Evolutionary conservation across 1,140 invertebrate genomes (phyloP).

Genomic region (Bombus waltoni): DNA sequence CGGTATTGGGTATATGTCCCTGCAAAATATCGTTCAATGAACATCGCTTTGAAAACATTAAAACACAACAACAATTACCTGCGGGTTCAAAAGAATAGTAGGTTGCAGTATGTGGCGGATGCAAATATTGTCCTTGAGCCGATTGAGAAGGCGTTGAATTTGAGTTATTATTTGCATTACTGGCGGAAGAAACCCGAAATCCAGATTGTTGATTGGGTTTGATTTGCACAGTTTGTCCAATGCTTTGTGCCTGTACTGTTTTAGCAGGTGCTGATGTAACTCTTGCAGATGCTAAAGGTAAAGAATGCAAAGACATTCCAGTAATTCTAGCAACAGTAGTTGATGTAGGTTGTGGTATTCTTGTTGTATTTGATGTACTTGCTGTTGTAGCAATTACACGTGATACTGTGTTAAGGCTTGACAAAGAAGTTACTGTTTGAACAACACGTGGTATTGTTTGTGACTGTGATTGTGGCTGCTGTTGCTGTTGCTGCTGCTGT

Average conservation of each 20-base stretch:
- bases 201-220: conserved; percentile 71
- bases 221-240: conserved; percentile 73
- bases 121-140: conserved; percentile 75
- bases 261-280: conserved; percentile 69
- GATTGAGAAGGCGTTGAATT: conserved; percentile 65
- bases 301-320: conserved; percentile 78
- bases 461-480: conserved; percentile 40
- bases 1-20: conserved; percentile 79
- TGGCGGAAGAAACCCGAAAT: conserved; percentile 67
- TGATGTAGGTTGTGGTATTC: conserved; percentile 74
- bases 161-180: conserved; percentile 61
- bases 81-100: conserved; percentile 78
- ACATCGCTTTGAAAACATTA: neutral
- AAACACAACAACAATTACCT: conserved; percentile 57
- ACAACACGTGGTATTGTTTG: conserved; percentile 74
- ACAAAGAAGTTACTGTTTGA: conserved; percentile 78
- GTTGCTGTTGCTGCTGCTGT: conserved; percentile 31
- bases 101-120: conserved; percentile 75
- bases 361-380: conserved; percentile 71
- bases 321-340: conserved; percentile 77
- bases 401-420: conserved; percentile 75
- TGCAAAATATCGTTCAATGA: conserved; percentile 41
- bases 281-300: conserved; percentile 76
- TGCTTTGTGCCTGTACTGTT: conserved; percentile 69
- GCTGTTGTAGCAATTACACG: conserved; percentile 78